A percentile compares a stretch with the other conserved stretches of the same genome.
Conservation (phyloP, 2,113 vertebrate genomes). For the Cebus imitator region DNA sequence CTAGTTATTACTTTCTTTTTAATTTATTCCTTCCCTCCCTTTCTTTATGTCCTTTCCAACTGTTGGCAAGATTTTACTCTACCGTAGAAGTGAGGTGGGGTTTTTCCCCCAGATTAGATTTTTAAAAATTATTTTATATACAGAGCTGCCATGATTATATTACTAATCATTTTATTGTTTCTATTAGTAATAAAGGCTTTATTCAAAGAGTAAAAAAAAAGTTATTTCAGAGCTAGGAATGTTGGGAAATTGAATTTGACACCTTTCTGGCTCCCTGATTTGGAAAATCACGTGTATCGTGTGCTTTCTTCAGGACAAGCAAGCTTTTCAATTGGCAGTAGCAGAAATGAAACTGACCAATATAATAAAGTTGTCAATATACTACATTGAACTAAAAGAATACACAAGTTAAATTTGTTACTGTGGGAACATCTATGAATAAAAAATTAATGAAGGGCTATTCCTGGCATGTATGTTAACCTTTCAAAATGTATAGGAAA, state of each 20-base stretch:
- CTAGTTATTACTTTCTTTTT: neutral
- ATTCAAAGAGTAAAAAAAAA: neutral
- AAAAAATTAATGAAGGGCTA: conserved; percentile 60
- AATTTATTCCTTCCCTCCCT: neutral
- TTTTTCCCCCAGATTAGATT: neutral
- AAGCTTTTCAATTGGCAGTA: conserved; percentile 22
- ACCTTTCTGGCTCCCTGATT: conserved; percentile 63
- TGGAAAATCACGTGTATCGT: conserved; percentile 68
- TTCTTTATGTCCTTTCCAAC: neutral
- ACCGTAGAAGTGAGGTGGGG: conserved; percentile 7
- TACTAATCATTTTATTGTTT: neutral
- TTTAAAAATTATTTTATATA: neutral
- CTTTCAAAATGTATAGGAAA: conserved; percentile 31
- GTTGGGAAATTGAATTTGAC: conserved; percentile 54
- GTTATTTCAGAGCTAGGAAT: conserved; percentile 6
- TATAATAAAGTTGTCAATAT: conserved; percentile 31
- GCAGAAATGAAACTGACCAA: conserved; percentile 38
- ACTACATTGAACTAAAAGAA: conserved; percentile 21
- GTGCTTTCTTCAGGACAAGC: conserved; percentile 60
- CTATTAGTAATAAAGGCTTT: neutral
- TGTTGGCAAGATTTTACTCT: conserved; percentile 3
- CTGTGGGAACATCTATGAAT: conserved; percentile 48
- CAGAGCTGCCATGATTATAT: neutral
- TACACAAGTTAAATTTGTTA: conserved; percentile 37
- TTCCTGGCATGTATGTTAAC: conserved; percentile 40